Conservation (phyloP, 2,113 vertebrate genomes). For the Heloderma charlesbogerti region DNA sequence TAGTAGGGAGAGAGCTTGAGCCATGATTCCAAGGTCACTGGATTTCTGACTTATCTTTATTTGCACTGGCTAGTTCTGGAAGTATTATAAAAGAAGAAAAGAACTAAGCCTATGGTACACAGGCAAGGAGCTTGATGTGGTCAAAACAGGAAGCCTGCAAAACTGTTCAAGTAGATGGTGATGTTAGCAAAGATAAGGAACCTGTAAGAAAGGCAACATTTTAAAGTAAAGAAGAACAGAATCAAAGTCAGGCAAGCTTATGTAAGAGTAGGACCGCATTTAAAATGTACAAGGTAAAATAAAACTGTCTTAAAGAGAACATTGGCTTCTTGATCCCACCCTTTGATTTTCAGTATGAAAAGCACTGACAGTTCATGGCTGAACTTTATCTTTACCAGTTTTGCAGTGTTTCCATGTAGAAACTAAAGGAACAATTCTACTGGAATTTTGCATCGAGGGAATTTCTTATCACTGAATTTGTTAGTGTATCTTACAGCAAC, state of each 20-base stretch:
- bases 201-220: not conserved
- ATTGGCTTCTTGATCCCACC: not conserved
- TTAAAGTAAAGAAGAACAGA: conserved; percentile 14
- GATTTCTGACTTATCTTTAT: conserved; percentile 1
- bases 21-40: not conserved
- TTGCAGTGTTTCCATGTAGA: not conserved
- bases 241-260: conserved; percentile 9
- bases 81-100: not conserved
- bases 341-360: not conserved
- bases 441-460: not conserved
- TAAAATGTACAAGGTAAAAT: not conserved
- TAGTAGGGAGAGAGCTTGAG: not conserved
- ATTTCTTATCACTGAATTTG: not conserved
- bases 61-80: not conserved
- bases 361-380: not conserved
- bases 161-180: not conserved
- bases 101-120: not conserved
- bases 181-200: not conserved
- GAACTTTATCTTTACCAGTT: not conserved
- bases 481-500: not conserved
- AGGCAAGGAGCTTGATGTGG: not conserved
- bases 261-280: not conserved
- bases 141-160: not conserved
- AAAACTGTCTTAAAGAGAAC: not conserved
- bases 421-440: not conserved